A percentile compares a stretch with the other conserved stretches of the same genome.
Conservation (phyloP, 2,113 vertebrate genomes). For the Astur gentilis region DNA sequence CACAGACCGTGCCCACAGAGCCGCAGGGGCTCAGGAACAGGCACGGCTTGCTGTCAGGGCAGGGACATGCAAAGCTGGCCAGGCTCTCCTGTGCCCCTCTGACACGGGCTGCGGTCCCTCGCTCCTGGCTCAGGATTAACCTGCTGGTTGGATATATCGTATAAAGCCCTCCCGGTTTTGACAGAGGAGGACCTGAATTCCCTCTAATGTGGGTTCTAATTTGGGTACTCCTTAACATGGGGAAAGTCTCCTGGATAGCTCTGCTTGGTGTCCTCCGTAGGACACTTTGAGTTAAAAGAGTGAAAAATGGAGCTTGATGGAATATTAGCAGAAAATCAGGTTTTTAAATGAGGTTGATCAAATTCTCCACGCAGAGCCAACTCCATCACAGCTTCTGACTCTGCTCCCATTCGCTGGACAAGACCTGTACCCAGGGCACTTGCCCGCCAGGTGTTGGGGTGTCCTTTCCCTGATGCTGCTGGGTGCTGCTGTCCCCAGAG, state of each 20-base stretch:
- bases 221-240: neutral
- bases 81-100: neutral
- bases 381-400: neutral
- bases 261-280: neutral
- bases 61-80: neutral
- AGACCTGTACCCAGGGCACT: accelerated
- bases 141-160: neutral
- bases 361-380: neutral
- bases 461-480: neutral
- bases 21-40: neutral
- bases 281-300: neutral
- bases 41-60: neutral
- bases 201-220: neutral
- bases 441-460: accelerated
- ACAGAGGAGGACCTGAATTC: neutral
- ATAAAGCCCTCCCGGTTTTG: neutral
- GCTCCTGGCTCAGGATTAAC: neutral
- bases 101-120: neutral
- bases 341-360: neutral
- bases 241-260: neutral
- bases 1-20: neutral
- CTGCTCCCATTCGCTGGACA: accelerated
- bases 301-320: neutral
- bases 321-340: neutral
- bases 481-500: neutral